Conservation (phyloP, 2,888 invertebrate genomes). For the Caenorhabditis sp. region DNA sequence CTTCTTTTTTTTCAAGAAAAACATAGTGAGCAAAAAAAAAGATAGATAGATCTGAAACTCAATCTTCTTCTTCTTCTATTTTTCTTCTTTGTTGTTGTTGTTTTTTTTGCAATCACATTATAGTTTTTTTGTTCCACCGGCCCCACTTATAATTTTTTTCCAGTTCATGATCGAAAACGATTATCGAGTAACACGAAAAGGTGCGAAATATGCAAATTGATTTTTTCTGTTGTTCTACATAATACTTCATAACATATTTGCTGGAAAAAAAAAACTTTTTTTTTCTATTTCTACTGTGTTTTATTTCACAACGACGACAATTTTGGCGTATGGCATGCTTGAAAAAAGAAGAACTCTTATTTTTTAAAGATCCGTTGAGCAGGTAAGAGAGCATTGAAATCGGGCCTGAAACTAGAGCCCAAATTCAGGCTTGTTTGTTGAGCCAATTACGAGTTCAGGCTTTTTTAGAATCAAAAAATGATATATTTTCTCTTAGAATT, state of each 20-base stretch:
- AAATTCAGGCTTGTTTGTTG: neutral
- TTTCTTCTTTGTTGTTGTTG: neutral
- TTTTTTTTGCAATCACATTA: no score
- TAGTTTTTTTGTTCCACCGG: neutral
- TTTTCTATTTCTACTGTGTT: no score
- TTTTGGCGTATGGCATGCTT: slow-evolving; percentile 44
- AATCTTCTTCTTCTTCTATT: neutral
- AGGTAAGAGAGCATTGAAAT: slow-evolving; percentile 16
- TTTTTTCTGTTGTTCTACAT: neutral
- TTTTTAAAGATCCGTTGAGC: slow-evolving; percentile 46
- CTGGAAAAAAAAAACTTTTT: no score
- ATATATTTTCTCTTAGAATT: no score
- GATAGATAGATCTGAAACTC: neutral
- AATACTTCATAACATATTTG: neutral
- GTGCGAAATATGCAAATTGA: neutral
- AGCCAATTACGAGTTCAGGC: neutral
- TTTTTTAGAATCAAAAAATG: neutral
- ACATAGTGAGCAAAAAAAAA: neutral
- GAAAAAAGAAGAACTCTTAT: slow-evolving; percentile 49
- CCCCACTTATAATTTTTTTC: neutral
- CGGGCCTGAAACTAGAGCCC: neutral
- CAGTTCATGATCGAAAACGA: neutral
- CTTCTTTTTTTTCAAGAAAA: neutral
- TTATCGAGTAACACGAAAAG: neutral
- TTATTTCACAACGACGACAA: no score